Conservation (phyloP, 1,140 invertebrate species). For the Drosophila miranda region DNA sequence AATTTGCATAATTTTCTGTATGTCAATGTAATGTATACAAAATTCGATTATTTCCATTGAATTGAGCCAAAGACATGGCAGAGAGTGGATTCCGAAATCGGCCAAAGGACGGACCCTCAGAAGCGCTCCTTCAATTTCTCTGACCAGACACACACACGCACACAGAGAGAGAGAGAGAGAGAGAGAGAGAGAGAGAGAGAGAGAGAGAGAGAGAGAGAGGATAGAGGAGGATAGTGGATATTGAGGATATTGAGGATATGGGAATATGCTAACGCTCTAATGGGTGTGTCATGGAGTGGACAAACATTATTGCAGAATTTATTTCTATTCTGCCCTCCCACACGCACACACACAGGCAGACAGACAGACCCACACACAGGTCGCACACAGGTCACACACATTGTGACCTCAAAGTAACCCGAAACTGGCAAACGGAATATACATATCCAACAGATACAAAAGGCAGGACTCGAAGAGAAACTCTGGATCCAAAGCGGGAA, state of each 20-base stretch:
- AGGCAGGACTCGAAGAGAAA: conserved; percentile 41
- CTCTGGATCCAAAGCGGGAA: conserved; percentile 32
- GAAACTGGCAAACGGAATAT: conserved; percentile 55
- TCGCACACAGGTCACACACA: conserved; percentile 19
- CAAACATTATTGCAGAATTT: conserved; percentile 71
- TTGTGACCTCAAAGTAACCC: conserved; percentile 70
- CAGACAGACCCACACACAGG: not conserved
- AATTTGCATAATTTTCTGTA: conserved; percentile 79
- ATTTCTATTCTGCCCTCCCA: conserved; percentile 52
- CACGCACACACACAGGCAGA: not conserved
- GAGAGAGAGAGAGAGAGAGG: too few species aligned
- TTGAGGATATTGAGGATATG: conserved; percentile 34
- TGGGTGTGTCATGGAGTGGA: conserved; percentile 66
- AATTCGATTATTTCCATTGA: conserved; percentile 81
- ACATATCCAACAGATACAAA: conserved; percentile 33
- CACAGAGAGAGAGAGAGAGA: conserved; percentile 5
- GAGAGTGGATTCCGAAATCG: conserved; percentile 63
- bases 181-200: conserved; percentile 33
- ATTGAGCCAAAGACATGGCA: conserved; percentile 74
- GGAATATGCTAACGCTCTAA: conserved; percentile 46
- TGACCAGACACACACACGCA: conserved; percentile 20
- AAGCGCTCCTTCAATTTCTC: conserved; percentile 7
- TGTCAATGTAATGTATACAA: conserved; percentile 77
- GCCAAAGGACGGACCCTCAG: conserved; percentile 48
- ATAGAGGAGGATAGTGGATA: conserved; percentile 7